Percentiles rank a stretch among this genome's conserved stretches.
phyloP scores from a whole-genome alignment of 2,888 invertebrate genomes.

The Macroteleia sp. region DNA sequence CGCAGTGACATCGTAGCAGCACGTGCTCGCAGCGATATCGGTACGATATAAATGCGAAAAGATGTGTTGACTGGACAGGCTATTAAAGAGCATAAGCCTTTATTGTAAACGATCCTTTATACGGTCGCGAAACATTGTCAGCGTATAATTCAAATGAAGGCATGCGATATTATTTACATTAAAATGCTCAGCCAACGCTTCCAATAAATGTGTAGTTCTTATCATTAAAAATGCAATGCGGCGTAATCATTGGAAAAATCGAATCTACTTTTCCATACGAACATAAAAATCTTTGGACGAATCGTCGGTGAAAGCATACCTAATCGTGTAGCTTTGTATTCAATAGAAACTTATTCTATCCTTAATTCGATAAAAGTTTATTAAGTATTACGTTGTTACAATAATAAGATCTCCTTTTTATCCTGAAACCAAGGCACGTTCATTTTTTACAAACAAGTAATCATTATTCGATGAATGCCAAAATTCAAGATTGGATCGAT shows the following conservation, averaged over 20 bases:
- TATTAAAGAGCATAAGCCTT: no score
- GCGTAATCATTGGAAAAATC: constrained; percentile 12
- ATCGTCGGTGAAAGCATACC: constrained; percentile 18
- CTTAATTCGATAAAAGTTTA: constrained; percentile 30
- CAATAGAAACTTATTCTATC: constrained; percentile 47
- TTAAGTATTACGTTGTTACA: constrained; percentile 34
- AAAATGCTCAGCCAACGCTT: neutral
- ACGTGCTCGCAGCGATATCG: no score
- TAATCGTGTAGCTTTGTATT: constrained; percentile 23
- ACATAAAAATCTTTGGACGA: constrained; percentile 28
- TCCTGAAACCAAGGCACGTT: constrained; percentile 60
- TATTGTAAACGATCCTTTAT: no score
- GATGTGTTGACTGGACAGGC: no score
- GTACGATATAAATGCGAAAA: no score
- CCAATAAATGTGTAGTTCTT: no score
- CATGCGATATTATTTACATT: no score
- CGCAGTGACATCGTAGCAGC: no score
- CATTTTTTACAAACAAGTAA: constrained; percentile 26
- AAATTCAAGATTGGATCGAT: constrained; percentile 9
- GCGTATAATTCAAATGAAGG: no score
- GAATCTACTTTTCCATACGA: constrained; percentile 15
- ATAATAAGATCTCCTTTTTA: constrained; percentile 33
- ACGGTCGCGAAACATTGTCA: no score
- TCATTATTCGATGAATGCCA: constrained; percentile 26
- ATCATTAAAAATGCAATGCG: no score